phyloP scores from a whole-genome alignment of 2,113 vertebrate genomes.

The Girardinichthys multiradiatus region DNA sequence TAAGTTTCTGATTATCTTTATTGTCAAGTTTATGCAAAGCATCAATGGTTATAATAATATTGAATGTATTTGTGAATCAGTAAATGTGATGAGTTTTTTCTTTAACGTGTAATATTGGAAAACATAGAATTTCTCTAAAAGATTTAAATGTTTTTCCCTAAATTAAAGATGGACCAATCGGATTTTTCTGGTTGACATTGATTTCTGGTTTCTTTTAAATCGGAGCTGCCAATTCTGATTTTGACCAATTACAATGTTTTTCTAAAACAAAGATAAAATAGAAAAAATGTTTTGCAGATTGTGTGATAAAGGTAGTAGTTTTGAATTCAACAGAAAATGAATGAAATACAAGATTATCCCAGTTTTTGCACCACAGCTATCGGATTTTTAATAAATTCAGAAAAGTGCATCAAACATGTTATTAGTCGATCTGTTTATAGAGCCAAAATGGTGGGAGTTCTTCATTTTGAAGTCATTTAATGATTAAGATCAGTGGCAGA shows the following conservation, averaged over 20 bases:
- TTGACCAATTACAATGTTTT: not conserved
- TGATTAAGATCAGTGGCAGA: not conserved
- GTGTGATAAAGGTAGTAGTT: not conserved
- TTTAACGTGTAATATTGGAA: too few relatives aligned
- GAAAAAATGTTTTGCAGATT: not conserved
- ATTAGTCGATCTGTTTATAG: too few relatives aligned
- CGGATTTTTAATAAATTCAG: too few relatives aligned
- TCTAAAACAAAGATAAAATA: not conserved
- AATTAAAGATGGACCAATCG: not conserved
- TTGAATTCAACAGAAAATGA: not conserved
- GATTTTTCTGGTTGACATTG: too few relatives aligned
- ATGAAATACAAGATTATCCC: too few relatives aligned
- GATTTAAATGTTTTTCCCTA: not conserved
- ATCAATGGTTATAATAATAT: not conserved
- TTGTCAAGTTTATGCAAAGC: not conserved
- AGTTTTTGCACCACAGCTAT: too few relatives aligned
- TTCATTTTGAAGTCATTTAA: not conserved
- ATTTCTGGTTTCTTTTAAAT: not conserved
- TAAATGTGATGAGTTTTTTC: not conserved
- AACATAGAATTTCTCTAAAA: too few relatives aligned
- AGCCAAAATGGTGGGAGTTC: not conserved
- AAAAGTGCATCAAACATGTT: too few relatives aligned
- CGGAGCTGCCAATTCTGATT: not conserved
- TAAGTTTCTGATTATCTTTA: not conserved
- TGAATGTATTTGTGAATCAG: not conserved